Evolutionary conservation across 2,113 vertebrate genomes (phyloP).

Genomic region (Zootoca vivipara): DNA sequence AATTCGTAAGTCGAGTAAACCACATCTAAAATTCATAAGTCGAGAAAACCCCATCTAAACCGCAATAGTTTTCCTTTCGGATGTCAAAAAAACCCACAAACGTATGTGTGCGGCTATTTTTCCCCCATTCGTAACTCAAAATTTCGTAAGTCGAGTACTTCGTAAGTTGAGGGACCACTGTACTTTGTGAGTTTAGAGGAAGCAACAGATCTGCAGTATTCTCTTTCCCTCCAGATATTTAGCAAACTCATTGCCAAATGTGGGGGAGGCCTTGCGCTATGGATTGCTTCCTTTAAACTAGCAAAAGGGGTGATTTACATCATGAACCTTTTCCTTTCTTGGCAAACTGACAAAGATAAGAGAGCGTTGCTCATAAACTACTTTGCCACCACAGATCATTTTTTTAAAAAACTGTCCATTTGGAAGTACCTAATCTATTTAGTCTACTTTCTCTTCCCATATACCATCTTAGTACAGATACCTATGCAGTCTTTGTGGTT

Average conservation of each 20-base stretch:
- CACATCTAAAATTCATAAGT: too few relatives aligned
- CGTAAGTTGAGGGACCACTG: too few relatives aligned
- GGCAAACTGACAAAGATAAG: not conserved
- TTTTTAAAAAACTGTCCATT: not conserved
- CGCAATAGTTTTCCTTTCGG: too few relatives aligned
- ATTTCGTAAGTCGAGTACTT: too few relatives aligned
- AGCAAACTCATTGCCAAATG: not conserved
- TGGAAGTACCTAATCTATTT: not conserved
- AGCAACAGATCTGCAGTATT: not conserved
- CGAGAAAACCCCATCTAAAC: too few relatives aligned
- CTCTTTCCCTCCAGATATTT: not conserved
- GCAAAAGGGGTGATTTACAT: not conserved
- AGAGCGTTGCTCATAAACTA: not conserved
- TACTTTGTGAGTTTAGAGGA: not conserved
- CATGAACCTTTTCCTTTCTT: not conserved
- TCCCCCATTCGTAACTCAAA: too few relatives aligned
- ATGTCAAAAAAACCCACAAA: too few relatives aligned
- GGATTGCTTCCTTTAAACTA: not conserved
- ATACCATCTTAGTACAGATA: not conserved
- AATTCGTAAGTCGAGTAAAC: too few relatives aligned
- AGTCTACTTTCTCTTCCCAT: too few relatives aligned
- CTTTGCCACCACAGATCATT: not conserved
- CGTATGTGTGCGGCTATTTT: too few relatives aligned
- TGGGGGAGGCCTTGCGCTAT: not conserved
- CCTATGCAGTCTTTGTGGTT: not conserved